Evolutionary conservation across 2,113 vertebrate species (phyloP).

Genomic region (Syngnathoides biaculeatus): DNA sequence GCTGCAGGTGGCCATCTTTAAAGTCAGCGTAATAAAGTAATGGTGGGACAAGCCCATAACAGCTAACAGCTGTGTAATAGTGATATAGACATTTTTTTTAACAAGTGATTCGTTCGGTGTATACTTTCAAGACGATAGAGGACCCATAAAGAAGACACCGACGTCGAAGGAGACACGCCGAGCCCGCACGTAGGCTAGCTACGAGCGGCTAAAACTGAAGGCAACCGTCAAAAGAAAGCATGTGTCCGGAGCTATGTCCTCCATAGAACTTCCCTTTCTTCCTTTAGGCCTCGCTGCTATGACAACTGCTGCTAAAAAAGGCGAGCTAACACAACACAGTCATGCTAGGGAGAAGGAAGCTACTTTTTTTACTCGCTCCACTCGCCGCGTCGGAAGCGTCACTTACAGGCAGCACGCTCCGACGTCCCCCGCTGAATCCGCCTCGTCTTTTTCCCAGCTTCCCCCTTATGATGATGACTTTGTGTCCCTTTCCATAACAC

Average conservation of each 20-base stretch:
- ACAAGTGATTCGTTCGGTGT: background rate
- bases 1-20: background rate
- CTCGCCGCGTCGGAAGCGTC: conserved; percentile 59
- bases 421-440: conserved; percentile 63
- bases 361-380: conserved; percentile 73
- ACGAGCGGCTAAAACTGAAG: background rate
- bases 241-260: conserved; percentile 46
- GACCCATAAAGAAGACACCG: background rate
- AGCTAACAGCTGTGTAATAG: background rate
- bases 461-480: conserved; percentile 70
- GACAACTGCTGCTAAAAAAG: conserved; percentile 60
- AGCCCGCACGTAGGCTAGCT: background rate
- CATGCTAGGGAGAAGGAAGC: conserved; percentile 68
- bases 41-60: background rate
- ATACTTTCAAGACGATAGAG: background rate
- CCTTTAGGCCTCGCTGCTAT: conserved; percentile 70
- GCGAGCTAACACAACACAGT: conserved; percentile 64
- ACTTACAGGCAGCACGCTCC: conserved; percentile 77
- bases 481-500: conserved; percentile 76
- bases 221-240: background rate
- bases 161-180: background rate
- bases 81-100: background rate
- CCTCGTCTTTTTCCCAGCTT: background rate
- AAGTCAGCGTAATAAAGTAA: background rate
- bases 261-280: conserved; percentile 32